Evolutionary conservation across 2,797 vertebrate genomes (phyloP).

Genomic region (Spheniscus humboldti): DNA sequence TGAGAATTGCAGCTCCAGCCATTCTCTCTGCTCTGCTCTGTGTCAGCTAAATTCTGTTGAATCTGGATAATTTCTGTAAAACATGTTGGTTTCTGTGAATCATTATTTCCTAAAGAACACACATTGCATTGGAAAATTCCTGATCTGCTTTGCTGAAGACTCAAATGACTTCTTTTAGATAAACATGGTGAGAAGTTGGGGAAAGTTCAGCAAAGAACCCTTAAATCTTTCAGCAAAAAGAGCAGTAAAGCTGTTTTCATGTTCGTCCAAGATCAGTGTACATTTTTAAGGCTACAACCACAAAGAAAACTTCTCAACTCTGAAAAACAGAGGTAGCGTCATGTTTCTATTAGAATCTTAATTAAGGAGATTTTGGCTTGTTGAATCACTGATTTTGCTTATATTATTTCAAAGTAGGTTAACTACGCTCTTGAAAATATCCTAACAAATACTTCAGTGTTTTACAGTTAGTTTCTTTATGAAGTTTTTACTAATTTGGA

Average conservation of each 20-base stretch:
- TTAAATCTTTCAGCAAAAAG: not conserved
- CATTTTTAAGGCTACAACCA: not conserved
- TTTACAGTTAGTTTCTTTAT: not conserved
- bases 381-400: not conserved
- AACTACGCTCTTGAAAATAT: not conserved
- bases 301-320: not conserved
- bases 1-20: not conserved
- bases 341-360: not conserved
- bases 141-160: not conserved
- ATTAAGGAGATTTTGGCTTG: not conserved
- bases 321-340: not conserved
- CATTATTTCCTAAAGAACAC: not conserved
- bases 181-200: not conserved
- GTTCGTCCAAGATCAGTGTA: not conserved
- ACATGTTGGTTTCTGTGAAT: not conserved
- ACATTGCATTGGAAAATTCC: not conserved
- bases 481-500: not conserved
- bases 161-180: not conserved
- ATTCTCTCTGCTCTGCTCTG: not conserved
- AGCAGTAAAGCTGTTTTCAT: not conserved
- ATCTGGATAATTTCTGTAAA: not conserved
- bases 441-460: not conserved
- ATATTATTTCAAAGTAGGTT: not conserved
- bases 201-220: not conserved
- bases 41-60: not conserved